Evolutionary conservation across 2,888 invertebrate genomes (phyloP).

Genomic region (Penaeus monodon): DNA sequence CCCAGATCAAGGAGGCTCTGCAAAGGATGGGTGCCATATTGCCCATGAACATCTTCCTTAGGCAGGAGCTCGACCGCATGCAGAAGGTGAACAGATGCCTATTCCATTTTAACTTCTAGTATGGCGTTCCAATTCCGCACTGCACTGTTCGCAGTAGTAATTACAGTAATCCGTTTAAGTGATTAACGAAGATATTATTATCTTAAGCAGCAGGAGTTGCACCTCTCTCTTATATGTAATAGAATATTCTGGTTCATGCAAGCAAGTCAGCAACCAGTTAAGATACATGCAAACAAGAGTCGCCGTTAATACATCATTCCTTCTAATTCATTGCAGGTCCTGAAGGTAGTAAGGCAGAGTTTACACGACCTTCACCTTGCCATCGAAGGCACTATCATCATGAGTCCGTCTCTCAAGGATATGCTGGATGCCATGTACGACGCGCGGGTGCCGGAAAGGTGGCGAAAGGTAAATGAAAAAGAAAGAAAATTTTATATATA

Average conservation of each 20-base stretch:
- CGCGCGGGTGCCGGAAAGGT: conserved; percentile 90
- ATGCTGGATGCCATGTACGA: conserved; percentile 97
- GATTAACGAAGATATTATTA: too few relatives aligned
- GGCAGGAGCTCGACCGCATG: conserved; percentile 83
- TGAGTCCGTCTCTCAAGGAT: conserved; percentile 90
- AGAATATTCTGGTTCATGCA: too few relatives aligned
- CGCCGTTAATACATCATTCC: not conserved
- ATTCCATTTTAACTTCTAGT: too few relatives aligned
- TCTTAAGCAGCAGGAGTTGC: too few relatives aligned
- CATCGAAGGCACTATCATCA: conserved; percentile 96
- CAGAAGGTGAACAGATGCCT: conserved; percentile 79
- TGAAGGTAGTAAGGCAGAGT: conserved; percentile 78
- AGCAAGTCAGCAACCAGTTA: too few relatives aligned
- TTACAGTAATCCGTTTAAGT: too few relatives aligned
- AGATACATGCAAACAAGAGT: too few relatives aligned
- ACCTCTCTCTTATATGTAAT: too few relatives aligned
- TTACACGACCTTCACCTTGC: conserved; percentile 91
- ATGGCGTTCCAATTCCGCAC: too few relatives aligned
- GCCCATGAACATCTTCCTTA: conserved; percentile 95
- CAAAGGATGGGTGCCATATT: conserved; percentile 86
- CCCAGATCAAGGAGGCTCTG: conserved; percentile 63
- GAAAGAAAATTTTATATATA: too few relatives aligned
- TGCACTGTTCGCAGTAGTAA: too few relatives aligned
- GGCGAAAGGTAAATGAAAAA: conserved; percentile 81
- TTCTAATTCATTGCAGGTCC: conserved; percentile 50